A percentile compares a stretch with the other conserved stretches of the same genome.
phyloP scores from a whole-genome alignment of 35 echinoderm and acorn worm genomes.

The Chiridota heheva region DNA sequence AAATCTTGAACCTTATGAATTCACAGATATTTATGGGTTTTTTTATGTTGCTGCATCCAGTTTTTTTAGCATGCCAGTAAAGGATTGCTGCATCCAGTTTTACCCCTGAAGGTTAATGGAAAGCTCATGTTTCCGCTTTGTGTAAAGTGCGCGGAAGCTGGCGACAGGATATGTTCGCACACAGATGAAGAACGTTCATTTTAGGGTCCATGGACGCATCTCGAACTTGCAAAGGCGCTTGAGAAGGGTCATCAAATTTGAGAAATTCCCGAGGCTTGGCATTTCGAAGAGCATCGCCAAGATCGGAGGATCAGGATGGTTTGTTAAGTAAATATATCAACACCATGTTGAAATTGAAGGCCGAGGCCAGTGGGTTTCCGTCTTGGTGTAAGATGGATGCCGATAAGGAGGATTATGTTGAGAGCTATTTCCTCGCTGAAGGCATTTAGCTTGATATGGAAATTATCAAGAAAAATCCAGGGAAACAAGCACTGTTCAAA shows the following conservation, averaged over 20 bases:
- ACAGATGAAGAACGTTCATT: slow-evolving; percentile 31
- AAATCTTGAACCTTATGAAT: too few species aligned
- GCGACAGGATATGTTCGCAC: not conserved
- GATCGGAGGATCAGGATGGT: slow-evolving; percentile 31
- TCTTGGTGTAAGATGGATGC: slow-evolving; percentile 46
- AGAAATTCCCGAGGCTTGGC: slow-evolving; percentile 54
- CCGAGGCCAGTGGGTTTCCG: slow-evolving; percentile 68
- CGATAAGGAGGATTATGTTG: slow-evolving; percentile 43
- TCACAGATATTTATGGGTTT: too few species aligned
- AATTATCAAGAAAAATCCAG: slow-evolving; percentile 52
- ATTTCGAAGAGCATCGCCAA: slow-evolving; percentile 38
- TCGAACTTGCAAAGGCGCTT: slow-evolving; percentile 56
- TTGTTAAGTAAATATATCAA: too few species aligned
- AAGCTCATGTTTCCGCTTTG: slow-evolving; percentile 17
- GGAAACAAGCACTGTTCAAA: slow-evolving; percentile 52
- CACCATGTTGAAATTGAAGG: too few species aligned
- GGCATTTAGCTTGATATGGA: slow-evolving; percentile 47
- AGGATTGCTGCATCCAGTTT: slow-evolving; percentile 3
- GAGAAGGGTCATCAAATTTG: slow-evolving; percentile 40
- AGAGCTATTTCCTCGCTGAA: slow-evolving; percentile 41
- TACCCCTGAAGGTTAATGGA: not conserved
- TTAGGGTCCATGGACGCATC: slow-evolving; percentile 42
- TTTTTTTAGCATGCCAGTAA: too few species aligned
- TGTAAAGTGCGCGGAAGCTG: not conserved
- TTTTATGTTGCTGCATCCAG: too few species aligned